Conservation (phyloP, 2,888 invertebrate genomes). For the Molorchus minor region DNA sequence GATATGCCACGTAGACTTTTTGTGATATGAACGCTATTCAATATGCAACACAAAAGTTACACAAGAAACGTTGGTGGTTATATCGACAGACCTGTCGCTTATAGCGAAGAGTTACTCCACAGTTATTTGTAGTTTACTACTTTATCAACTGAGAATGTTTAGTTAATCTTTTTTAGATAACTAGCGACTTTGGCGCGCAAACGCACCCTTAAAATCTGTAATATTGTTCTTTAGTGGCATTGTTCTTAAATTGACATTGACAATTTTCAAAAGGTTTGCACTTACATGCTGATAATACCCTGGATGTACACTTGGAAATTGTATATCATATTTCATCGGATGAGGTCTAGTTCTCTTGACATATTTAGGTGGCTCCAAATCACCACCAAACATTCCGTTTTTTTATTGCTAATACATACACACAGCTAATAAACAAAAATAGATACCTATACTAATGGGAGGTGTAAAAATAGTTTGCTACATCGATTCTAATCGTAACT, state of each 20-base stretch:
- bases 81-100: too few relatives aligned
- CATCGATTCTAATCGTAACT: constrained; percentile 22
- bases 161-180: too few relatives aligned
- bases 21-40: too few relatives aligned
- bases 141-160: too few relatives aligned
- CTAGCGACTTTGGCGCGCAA: too few relatives aligned
- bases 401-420: constrained; percentile 1
- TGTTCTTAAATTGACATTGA: neutral
- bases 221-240: neutral
- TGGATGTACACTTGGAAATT: constrained; percentile 29
- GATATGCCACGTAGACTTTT: too few relatives aligned
- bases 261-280: too few relatives aligned
- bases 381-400: constrained; percentile 36
- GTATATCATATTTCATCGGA: constrained; percentile 32
- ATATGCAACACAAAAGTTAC: too few relatives aligned
- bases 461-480: constrained; percentile 5
- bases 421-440: constrained; percentile 10
- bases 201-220: too few relatives aligned
- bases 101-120: too few relatives aligned
- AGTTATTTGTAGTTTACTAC: too few relatives aligned
- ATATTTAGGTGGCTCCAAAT: constrained; percentile 26
- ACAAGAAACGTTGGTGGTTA: too few relatives aligned
- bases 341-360: constrained; percentile 19
- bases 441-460: neutral
- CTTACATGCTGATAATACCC: constrained; percentile 38